These are phyloP conservation scores for Antechinus stuartii DNA, from an alignment of 2,113 vertebrate species.

Conservation along the genomic window DNA sequence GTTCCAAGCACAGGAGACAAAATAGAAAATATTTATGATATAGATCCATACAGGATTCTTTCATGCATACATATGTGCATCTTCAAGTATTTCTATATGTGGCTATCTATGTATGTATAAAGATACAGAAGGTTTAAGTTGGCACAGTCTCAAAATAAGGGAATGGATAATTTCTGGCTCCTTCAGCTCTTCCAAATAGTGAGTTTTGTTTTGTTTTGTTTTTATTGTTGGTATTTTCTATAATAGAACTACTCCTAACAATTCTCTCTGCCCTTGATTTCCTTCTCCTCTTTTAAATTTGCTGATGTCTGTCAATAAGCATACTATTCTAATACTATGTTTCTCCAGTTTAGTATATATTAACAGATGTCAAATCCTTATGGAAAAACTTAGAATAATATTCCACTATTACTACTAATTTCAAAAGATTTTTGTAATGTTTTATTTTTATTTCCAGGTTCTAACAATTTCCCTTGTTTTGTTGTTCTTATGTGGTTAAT, in stretches of 20 bases:
- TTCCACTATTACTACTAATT: not conserved
- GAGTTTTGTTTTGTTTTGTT: not conserved
- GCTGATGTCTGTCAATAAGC: not conserved
- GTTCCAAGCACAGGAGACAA: too few species aligned
- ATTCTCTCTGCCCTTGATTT: not conserved
- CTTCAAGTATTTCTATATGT: too few species aligned
- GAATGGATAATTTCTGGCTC: not conserved
- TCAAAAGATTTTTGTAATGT: conserved; percentile 11
- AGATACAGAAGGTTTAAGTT: not conserved
- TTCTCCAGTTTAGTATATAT: conserved; percentile 1
- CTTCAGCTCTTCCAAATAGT: not conserved
- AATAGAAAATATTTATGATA: not conserved
- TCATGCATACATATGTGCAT: not conserved
- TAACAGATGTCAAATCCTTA: conserved; percentile 19
- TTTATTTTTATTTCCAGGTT: conserved; percentile 3
- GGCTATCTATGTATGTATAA: not conserved
- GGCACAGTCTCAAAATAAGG: not conserved
- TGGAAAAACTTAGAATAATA: conserved; percentile 44
- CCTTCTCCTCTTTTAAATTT: conserved; percentile 26
- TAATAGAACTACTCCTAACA: not conserved
- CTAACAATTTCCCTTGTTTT: conserved; percentile 18
- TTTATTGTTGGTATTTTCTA: not conserved
- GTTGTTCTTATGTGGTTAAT: conserved; percentile 17
- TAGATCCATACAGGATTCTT: not conserved
- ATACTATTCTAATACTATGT: not conserved